Conservation (phyloP, 2,888 invertebrate species). For the Eumerus sabulonum region DNA sequence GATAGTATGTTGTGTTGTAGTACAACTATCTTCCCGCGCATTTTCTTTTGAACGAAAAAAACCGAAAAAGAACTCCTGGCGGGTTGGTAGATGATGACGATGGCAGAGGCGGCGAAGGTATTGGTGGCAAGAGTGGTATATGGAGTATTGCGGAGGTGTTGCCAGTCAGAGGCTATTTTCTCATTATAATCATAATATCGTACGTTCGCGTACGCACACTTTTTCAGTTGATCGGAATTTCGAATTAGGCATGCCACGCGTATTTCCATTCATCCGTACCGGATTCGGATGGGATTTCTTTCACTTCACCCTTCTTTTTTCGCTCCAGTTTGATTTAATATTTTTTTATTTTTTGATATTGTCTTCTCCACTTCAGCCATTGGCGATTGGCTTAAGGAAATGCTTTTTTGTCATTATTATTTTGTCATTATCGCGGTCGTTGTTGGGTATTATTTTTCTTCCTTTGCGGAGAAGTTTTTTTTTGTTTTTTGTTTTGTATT, state of each 20-base stretch:
- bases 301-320: constrained; percentile 25
- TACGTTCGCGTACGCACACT: constrained; percentile 62
- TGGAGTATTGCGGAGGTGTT: constrained; percentile 33
- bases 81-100: constrained; percentile 10
- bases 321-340: constrained; percentile 20
- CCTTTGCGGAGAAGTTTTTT: background rate
- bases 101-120: constrained; percentile 3
- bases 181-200: constrained; percentile 63
- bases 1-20: constrained; percentile 20
- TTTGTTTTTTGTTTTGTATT: constrained; percentile 41
- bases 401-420: constrained; percentile 48
- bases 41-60: no score
- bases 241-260: constrained; percentile 75
- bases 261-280: constrained; percentile 69
- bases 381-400: constrained; percentile 42
- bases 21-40: constrained; percentile 67
- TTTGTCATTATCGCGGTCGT: constrained; percentile 22
- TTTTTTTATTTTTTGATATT: constrained; percentile 22
- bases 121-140: constrained; percentile 1
- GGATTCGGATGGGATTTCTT: constrained; percentile 58
- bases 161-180: constrained; percentile 59
- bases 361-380: constrained; percentile 26
- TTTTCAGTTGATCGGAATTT: constrained; percentile 74
- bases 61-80: constrained; percentile 23
- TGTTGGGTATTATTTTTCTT: constrained; percentile 22